These are phyloP conservation scores for Dasypogon diadema DNA, from an alignment of 2,888 invertebrate species.

Conservation along the genomic window DNA sequence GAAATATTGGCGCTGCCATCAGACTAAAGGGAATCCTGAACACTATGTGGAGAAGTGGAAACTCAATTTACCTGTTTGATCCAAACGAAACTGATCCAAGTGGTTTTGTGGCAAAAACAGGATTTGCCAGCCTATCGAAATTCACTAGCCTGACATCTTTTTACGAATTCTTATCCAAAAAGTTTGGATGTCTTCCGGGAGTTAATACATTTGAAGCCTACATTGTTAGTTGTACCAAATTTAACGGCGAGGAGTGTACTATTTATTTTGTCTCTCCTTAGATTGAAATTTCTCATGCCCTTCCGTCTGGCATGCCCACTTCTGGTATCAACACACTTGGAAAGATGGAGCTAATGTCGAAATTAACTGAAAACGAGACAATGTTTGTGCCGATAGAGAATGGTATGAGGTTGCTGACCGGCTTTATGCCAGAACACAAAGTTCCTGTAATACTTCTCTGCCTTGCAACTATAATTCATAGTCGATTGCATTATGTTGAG, in stretches of 20 bases:
- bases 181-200: constrained; percentile 59
- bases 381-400: constrained; percentile 50
- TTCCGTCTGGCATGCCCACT: not conserved
- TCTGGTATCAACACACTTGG: not conserved
- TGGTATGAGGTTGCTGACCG: constrained; percentile 51
- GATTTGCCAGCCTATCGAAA: constrained; percentile 66
- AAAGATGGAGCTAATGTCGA: not conserved
- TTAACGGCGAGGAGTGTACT: too few relatives aligned
- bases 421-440: constrained; percentile 4
- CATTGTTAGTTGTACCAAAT: constrained; percentile 57
- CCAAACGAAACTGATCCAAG: constrained; percentile 68
- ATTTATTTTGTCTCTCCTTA: constrained; percentile 46
- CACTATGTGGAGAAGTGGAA: constrained; percentile 67
- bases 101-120: constrained; percentile 63
- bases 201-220: constrained; percentile 54
- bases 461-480: constrained; percentile 57
- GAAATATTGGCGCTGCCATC: constrained; percentile 63
- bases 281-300: constrained; percentile 43
- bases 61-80: constrained; percentile 69
- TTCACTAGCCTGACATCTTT: constrained; percentile 62
- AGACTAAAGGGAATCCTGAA: constrained; percentile 64
- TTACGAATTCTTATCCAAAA: constrained; percentile 62
- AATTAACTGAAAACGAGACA: not conserved
- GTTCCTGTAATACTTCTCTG: constrained; percentile 51
- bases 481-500: constrained; percentile 55